Percentiles rank a stretch among this genome's conserved stretches.
Evolutionary conservation across 2,888 invertebrate species (phyloP).

Genomic region (Pyralis farinalis): DNA sequence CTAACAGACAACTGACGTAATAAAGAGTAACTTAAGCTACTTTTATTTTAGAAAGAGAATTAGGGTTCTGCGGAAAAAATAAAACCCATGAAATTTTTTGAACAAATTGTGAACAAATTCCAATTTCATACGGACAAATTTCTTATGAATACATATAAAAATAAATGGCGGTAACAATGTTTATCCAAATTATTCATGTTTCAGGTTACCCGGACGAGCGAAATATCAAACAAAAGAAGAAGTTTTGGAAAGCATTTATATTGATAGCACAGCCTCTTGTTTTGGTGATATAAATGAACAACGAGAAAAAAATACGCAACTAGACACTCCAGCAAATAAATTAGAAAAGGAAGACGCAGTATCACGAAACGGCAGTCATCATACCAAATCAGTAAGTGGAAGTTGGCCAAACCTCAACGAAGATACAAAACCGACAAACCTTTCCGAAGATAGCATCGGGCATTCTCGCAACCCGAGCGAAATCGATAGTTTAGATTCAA

Average conservation of each 20-base stretch:
- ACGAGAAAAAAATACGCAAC: conserved; percentile 47
- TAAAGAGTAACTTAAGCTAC: too few relatives aligned
- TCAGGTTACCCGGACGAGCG: conserved; percentile 71
- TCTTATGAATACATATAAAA: too few relatives aligned
- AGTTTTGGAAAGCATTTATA: conserved; percentile 73
- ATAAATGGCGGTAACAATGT: too few relatives aligned
- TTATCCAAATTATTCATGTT: conserved; percentile 22
- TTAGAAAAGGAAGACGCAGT: conserved; percentile 57
- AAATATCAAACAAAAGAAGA: conserved; percentile 77
- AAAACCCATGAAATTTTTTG: too few relatives aligned
- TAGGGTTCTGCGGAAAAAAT: too few relatives aligned
- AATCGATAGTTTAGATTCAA: conserved; percentile 81
- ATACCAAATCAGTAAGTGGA: conserved; percentile 63
- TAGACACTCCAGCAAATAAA: conserved; percentile 44
- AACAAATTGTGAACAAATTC: too few relatives aligned
- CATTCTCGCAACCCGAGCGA: conserved; percentile 77
- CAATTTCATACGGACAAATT: too few relatives aligned
- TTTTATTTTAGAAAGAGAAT: too few relatives aligned
- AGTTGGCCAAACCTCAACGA: conserved; percentile 75
- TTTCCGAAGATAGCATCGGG: conserved; percentile 73
- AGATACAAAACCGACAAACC: conserved; percentile 60
- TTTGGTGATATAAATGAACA: conserved; percentile 74
- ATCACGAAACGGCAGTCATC: conserved; percentile 57
- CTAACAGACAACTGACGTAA: too few relatives aligned
- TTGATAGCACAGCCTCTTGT: conserved; percentile 74